phyloP scores from a whole-genome alignment of 53 echinoderm and acorn worm species.

The Luidia sarsii region DNA sequence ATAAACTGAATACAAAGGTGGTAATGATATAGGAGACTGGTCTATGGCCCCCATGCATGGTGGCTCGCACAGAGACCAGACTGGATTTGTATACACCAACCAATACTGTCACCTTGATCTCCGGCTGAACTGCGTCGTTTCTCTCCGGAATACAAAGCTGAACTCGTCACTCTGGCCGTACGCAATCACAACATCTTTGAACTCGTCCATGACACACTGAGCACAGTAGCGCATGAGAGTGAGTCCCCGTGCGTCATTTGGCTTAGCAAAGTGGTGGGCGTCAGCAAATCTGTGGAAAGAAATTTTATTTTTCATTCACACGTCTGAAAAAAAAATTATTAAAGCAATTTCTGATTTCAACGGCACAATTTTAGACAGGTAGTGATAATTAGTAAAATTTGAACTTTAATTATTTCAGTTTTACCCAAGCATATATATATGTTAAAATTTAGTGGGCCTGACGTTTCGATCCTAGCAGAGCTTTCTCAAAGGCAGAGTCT shows the following conservation, averaged over 20 bases:
- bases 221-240: constrained; percentile 76
- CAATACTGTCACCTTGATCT: constrained; percentile 71
- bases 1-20: neutral
- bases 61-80: neutral
- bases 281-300: constrained; percentile 78
- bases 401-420: too few species aligned
- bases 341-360: too few species aligned
- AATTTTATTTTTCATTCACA: too few species aligned
- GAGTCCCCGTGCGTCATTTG: constrained; percentile 80
- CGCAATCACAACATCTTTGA: constrained; percentile 86
- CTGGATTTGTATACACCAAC: too few species aligned
- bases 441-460: too few species aligned
- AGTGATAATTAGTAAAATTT: too few species aligned
- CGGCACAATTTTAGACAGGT: too few species aligned
- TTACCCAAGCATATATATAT: too few species aligned
- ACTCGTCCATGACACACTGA: constrained; percentile 81
- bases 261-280: constrained; percentile 81
- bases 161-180: constrained; percentile 97
- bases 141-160: constrained; percentile 89
- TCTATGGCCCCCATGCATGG: too few species aligned
- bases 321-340: too few species aligned
- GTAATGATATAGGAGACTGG: neutral
- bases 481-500: too few species aligned
- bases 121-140: constrained; percentile 85
- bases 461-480: too few species aligned